Evolutionary conservation across 2,888 invertebrate species (phyloP).

Genomic region (Hyposoter dolosus): DNA sequence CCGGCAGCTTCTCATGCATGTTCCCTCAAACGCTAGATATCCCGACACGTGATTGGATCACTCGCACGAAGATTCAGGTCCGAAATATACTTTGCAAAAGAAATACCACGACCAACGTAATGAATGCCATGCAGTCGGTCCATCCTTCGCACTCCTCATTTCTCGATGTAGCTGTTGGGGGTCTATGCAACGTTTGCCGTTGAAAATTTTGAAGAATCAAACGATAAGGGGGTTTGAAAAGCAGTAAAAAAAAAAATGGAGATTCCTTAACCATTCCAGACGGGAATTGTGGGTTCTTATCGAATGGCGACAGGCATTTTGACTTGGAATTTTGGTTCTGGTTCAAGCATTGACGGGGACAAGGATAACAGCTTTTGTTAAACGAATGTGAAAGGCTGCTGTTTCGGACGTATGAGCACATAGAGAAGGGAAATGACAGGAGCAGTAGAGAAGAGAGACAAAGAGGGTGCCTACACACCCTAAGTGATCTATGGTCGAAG

Average conservation of each 20-base stretch:
- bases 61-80: neutral
- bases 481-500: constrained; percentile 84
- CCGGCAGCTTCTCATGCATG: neutral
- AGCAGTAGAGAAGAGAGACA: constrained; percentile 49
- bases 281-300: neutral
- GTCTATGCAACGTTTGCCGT: neutral
- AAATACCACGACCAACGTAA: neutral
- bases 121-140: neutral
- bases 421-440: constrained; percentile 53
- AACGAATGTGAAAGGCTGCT: constrained; percentile 50
- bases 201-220: neutral
- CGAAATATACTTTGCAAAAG: neutral
- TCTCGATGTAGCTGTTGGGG: neutral
- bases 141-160: neutral
- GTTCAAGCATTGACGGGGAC: constrained; percentile 11
- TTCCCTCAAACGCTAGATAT: neutral
- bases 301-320: constrained; percentile 30
- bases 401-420: constrained; percentile 14
- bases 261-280: neutral
- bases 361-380: constrained; percentile 11
- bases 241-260: neutral
- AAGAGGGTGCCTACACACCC: constrained; percentile 73
- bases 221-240: neutral
- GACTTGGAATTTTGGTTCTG: neutral
- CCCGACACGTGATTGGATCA: neutral